A percentile compares a stretch with the other conserved stretches of the same genome.
Conservation (phyloP, 2,113 vertebrate species). For the Mastomys natalensis region DNA sequence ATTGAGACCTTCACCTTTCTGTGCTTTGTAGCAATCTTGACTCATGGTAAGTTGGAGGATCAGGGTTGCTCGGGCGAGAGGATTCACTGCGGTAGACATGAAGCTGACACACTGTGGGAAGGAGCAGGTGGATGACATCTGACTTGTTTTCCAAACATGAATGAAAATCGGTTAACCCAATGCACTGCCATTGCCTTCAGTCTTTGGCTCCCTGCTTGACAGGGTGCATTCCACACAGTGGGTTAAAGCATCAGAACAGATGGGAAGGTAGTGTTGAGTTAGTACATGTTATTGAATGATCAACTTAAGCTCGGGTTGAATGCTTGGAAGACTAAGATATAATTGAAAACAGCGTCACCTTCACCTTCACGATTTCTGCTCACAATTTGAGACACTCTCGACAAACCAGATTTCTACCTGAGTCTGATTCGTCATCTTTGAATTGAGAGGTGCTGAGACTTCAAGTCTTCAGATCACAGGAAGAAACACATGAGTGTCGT, state of each 20-base stretch:
- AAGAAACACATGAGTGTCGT: neutral
- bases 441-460: neutral
- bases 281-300: neutral
- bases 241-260: too few relatives aligned
- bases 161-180: neutral
- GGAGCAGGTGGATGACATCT: too few relatives aligned
- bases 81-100: rapidly evolving
- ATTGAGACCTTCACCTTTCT: constrained; percentile 80
- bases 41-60: constrained; percentile 83
- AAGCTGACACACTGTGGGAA: rapidly evolving
- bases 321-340: neutral
- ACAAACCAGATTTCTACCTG: neutral
- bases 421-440: neutral
- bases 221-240: rapidly evolving
- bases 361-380: neutral
- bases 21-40: constrained; percentile 74
- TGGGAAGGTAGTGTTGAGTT: neutral
- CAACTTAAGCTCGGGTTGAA: neutral
- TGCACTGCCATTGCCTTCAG: neutral
- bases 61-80: rapidly evolving
- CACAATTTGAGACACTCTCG: neutral
- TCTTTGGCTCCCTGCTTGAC: too few relatives aligned
- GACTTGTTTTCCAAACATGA: neutral
- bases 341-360: neutral
- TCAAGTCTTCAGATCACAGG: neutral